Conservation (phyloP, 1,140 invertebrate genomes). For the Pomacea maculata region DNA sequence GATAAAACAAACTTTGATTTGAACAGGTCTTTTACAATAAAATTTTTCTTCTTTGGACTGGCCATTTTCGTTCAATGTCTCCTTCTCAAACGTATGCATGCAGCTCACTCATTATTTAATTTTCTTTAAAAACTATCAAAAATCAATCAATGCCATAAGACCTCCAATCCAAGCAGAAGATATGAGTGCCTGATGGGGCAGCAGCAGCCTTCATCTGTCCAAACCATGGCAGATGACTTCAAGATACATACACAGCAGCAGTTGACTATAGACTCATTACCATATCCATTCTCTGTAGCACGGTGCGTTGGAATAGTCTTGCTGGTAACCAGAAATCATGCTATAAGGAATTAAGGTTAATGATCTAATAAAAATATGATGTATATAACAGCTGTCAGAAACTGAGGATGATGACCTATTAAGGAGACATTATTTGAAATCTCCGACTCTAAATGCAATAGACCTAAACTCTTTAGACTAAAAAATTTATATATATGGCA, state of each 20-base stretch:
- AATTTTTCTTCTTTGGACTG: neutral
- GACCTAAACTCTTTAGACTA: too few relatives aligned
- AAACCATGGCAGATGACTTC: constrained; percentile 55
- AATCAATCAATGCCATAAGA: constrained; percentile 7
- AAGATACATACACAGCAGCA: constrained; percentile 56
- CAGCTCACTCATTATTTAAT: neutral
- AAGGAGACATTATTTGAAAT: too few relatives aligned
- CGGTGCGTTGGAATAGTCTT: constrained; percentile 34
- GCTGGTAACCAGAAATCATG: neutral
- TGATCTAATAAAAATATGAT: too few relatives aligned
- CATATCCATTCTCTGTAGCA: constrained; percentile 51
- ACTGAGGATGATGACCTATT: too few relatives aligned
- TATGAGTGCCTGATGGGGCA: constrained; percentile 56
- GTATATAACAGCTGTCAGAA: too few relatives aligned
- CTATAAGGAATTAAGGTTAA: too few relatives aligned
- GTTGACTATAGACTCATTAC: constrained; percentile 43
- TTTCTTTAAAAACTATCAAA: neutral
- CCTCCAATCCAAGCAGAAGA: constrained; percentile 62
- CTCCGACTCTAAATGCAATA: too few relatives aligned
- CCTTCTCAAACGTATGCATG: neutral
- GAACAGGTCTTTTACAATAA: neutral
- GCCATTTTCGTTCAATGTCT: neutral
- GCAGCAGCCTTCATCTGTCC: constrained; percentile 58
- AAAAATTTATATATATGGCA: too few relatives aligned
- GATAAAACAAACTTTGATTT: neutral